Evolutionary conservation across 2,797 vertebrate genomes (phyloP).

Genomic region (Simalia tracyae): DNA sequence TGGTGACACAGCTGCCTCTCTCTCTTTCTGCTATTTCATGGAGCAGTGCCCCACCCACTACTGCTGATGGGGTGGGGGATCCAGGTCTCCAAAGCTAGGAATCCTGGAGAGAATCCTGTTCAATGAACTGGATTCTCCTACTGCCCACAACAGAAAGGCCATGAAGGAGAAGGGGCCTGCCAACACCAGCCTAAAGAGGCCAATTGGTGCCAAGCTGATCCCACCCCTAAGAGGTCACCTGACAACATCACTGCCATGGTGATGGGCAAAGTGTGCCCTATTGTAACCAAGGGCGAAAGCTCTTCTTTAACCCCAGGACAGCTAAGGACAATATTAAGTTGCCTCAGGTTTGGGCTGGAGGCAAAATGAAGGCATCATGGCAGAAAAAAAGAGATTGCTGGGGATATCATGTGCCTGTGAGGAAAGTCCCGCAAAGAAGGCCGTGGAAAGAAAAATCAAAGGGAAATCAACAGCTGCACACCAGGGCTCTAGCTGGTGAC

Average conservation of each 20-base stretch:
- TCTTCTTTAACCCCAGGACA: background rate
- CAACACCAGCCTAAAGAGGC: background rate
- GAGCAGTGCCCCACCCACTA: background rate
- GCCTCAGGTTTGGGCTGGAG: background rate
- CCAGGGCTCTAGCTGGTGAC: background rate
- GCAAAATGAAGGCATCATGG: background rate
- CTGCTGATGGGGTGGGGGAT: background rate
- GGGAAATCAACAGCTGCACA: background rate
- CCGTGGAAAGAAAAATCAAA: background rate
- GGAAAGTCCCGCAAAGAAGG: background rate
- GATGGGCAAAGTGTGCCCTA: background rate
- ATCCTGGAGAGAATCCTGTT: background rate
- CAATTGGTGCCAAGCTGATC: background rate
- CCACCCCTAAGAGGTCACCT: background rate
- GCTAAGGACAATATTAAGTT: background rate
- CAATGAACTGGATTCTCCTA: background rate
- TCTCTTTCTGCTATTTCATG: background rate
- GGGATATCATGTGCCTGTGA: background rate
- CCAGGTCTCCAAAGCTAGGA: background rate
- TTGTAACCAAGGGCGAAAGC: background rate
- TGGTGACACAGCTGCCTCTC: background rate
- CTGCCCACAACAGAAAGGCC: background rate
- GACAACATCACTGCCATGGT: background rate
- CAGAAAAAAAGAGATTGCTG: background rate
- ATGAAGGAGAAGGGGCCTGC: background rate